Conservation (phyloP, 2,113 vertebrate species). For the Suricata suricatta region DNA sequence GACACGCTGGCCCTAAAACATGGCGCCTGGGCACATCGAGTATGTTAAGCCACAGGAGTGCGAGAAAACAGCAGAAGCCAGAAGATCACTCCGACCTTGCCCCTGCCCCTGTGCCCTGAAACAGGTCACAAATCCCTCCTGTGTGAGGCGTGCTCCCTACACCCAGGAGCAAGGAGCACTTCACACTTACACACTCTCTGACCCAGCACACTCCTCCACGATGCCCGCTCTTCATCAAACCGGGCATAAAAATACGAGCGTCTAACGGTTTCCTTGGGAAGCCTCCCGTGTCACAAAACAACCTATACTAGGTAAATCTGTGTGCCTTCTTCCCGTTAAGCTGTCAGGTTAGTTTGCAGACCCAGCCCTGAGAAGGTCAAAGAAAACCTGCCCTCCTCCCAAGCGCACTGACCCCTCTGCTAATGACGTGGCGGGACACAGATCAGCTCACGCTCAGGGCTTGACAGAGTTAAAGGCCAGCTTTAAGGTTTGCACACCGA, state of each 20-base stretch:
- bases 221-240: not conserved
- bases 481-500: not conserved
- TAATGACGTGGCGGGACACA: not conserved
- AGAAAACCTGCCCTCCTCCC: not conserved
- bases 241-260: too few species aligned
- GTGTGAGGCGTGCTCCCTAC: not conserved
- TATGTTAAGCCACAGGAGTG: not conserved
- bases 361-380: not conserved
- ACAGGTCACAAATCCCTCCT: not conserved
- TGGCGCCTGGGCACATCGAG: not conserved
- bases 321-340: not conserved
- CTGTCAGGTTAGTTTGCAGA: not conserved
- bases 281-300: not conserved
- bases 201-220: not conserved
- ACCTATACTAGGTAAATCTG: not conserved
- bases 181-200: not conserved
- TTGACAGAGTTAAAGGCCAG: not conserved
- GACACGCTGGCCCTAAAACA: not conserved
- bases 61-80: not conserved
- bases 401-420: not conserved
- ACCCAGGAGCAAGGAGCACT: not conserved
- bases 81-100: not conserved
- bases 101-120: not conserved
- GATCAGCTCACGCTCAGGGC: not conserved
- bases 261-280: not conserved